phyloP scores from a whole-genome alignment of 2,888 invertebrate genomes.

The Ennomos quercinarius region DNA sequence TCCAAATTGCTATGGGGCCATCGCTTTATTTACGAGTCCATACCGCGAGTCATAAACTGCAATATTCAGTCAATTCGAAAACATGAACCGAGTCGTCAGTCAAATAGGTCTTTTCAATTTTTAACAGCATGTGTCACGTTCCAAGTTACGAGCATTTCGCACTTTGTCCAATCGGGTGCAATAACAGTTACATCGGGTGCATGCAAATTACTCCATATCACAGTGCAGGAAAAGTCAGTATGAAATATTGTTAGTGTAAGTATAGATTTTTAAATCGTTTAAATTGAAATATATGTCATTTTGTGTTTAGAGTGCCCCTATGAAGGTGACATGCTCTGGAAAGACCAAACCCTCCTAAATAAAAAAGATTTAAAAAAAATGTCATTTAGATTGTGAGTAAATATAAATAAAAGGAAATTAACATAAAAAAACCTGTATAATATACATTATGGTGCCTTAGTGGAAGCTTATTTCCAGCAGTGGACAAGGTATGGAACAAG shows the following conservation, averaged over 20 bases:
- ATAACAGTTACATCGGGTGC: slow-evolving; percentile 42
- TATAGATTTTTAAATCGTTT: background rate
- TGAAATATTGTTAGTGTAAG: background rate
- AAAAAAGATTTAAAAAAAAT: too few species aligned
- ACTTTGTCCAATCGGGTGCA: slow-evolving; percentile 41
- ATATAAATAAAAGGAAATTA: too few species aligned
- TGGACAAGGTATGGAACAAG: too few species aligned
- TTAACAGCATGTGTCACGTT: slow-evolving; percentile 37
- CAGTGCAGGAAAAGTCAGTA: slow-evolving; percentile 1
- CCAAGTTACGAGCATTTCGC: slow-evolving; percentile 36
- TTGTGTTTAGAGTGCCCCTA: too few species aligned
- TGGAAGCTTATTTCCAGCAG: too few species aligned
- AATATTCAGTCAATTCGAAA: slow-evolving; percentile 33
- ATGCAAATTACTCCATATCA: slow-evolving; percentile 36
- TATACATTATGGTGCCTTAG: too few species aligned
- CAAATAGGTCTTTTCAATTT: slow-evolving; percentile 38
- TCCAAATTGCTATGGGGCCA: slow-evolving; percentile 12
- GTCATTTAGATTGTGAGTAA: too few species aligned
- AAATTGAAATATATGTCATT: too few species aligned
- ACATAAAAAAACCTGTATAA: too few species aligned
- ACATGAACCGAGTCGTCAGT: slow-evolving; percentile 32
- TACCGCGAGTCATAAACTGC: slow-evolving; percentile 18
- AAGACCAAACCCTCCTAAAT: too few species aligned
- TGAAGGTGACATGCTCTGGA: too few species aligned
- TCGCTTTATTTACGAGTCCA: slow-evolving; percentile 10